phyloP scores from a whole-genome alignment of 1,140 invertebrate species.

The Drosophila bocki region DNA sequence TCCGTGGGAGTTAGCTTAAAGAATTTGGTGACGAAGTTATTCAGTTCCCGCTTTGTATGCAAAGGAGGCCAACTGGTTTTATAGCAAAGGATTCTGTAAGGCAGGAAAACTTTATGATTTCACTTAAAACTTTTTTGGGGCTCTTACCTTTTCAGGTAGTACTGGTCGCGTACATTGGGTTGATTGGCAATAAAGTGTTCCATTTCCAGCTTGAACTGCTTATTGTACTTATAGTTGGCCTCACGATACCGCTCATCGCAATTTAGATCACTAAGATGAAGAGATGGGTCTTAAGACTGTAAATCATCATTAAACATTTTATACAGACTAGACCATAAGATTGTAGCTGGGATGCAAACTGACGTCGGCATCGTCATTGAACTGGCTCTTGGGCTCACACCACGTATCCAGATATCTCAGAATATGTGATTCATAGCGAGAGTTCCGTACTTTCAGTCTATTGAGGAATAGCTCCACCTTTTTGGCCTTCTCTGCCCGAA shows the following conservation, averaged over 20 bases:
- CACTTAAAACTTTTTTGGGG: neutral
- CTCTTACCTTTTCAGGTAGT: constrained; percentile 33
- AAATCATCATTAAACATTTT: neutral
- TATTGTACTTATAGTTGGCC: constrained; percentile 22
- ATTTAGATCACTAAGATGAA: constrained; percentile 30
- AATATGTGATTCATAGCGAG: neutral
- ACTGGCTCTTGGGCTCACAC: neutral
- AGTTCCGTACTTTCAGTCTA: neutral
- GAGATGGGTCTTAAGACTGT: neutral
- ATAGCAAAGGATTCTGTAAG: constrained; percentile 41
- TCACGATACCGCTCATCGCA: constrained; percentile 32
- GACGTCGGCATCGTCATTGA: constrained; percentile 31
- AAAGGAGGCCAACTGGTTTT: constrained; percentile 55
- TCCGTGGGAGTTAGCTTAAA: constrained; percentile 40
- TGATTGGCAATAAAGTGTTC: constrained; percentile 4
- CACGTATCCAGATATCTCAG: neutral
- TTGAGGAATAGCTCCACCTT: constrained; percentile 5
- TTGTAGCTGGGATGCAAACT: constrained; percentile 57
- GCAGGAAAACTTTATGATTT: neutral
- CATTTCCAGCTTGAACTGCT: constrained; percentile 43
- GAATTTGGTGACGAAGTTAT: constrained; percentile 40
- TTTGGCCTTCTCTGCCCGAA: neutral
- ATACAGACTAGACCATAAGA: constrained; percentile 45
- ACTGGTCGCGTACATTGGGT: constrained; percentile 28
- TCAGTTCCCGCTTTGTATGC: constrained; percentile 53